These are phyloP conservation scores for Peromyscus leucopus DNA, from an alignment of 2,113 vertebrate species.

Conservation along the genomic window DNA sequence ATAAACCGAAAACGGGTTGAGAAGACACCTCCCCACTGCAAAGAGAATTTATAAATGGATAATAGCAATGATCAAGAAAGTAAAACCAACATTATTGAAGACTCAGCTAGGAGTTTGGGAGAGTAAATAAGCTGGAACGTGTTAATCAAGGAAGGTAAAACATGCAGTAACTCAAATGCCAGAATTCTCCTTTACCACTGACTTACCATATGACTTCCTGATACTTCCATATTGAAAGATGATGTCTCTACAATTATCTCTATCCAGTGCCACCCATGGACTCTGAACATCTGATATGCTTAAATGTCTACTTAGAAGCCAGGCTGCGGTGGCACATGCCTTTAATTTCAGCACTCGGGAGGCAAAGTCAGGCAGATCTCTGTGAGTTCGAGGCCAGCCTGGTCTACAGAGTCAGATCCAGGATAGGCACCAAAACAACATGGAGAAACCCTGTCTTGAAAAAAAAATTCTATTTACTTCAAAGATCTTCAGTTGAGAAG, in stretches of 20 bases:
- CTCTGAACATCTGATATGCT: too few species aligned
- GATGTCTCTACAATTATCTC: not conserved
- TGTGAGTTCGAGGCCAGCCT: too few species aligned
- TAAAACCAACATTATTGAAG: not conserved
- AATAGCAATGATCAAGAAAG: not conserved
- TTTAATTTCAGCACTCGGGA: too few species aligned
- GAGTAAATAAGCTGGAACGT: not conserved
- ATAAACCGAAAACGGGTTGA: not conserved
- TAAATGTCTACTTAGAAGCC: too few species aligned
- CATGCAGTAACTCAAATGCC: not conserved
- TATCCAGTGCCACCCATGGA: fast-evolving
- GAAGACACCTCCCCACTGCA: not conserved
- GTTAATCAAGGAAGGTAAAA: not conserved
- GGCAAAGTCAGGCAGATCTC: too few species aligned
- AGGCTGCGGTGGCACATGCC: too few species aligned
- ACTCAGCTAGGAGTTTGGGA: not conserved
- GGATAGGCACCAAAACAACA: too few species aligned
- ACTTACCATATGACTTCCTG: not conserved
- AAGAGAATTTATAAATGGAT: not conserved
- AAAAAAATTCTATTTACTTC: not conserved
- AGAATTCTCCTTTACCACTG: not conserved
- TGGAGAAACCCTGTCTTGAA: too few species aligned
- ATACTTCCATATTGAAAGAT: not conserved
- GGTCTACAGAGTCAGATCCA: too few species aligned
- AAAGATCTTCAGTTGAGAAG: not conserved